Evolutionary conservation across 2,797 vertebrate genomes (phyloP), one percentile per base, ranked within the genome.

Genomic region (Artibeus lituratus): DNA sequence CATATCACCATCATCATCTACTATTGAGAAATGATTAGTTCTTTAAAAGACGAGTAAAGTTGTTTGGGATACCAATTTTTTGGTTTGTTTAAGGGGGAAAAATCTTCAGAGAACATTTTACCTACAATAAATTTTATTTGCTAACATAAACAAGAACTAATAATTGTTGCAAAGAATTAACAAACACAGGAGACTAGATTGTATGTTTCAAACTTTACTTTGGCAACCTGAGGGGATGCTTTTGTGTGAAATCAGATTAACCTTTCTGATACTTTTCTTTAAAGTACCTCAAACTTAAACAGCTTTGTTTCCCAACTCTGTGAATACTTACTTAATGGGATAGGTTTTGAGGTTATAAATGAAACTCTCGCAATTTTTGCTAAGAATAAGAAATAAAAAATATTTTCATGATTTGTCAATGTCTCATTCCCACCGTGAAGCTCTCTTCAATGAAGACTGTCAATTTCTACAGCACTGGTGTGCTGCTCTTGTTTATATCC

Each of bases 81-180:
- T 96, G 53, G 19, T 26, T 57, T 57, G 51, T 57, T 57, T 81
- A 97, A 62, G 59, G 90, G 90, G 76, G 47, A 98, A 98, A 96
- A 65, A 97, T 62, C 76, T 89, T 97, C 96, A 92, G 90, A 96
- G 73, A 97, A 97, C 83, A 85, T 97, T 98, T 98, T 97, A 97
- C 94, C 93, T 97, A 96, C 35, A 90, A 97, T 97, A 98, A 97
- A 96, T 98, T 97, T 98, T 97, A 96, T 97, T 98, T 98, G 97
- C 93, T 98, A 98, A 98, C 95, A 95, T 98, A 97, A 98, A 98
- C 96, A 98, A 96, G 96, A 98, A 98, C 95, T 98, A 98, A 98
- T 98, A 96, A 91, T 93, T 97, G 91, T 92, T 98, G 88, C 89
- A 98, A 98, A 97, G 96, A 98, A 98, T 98, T 98, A 98, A 98